Conservation (phyloP, 2,797 vertebrate species). For the Limnodromus scolopaceus region DNA sequence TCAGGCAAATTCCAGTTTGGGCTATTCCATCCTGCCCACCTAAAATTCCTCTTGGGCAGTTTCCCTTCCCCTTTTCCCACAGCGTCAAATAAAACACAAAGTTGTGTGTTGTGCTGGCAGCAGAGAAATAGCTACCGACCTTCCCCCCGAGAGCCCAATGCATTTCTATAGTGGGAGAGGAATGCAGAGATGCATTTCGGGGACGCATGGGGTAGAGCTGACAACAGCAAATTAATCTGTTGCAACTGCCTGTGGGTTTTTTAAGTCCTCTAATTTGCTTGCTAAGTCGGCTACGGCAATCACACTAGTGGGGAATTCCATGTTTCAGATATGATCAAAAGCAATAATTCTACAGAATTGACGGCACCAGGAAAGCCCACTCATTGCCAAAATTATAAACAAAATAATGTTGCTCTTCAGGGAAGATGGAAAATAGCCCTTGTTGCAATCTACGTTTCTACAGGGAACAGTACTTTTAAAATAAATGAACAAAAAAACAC, state of each 20-base stretch:
- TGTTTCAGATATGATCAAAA: neutral
- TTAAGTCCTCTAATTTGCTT: neutral
- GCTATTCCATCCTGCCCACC: neutral
- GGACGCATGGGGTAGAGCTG: neutral
- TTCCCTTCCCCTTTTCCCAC: neutral
- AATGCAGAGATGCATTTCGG: conserved; percentile 1
- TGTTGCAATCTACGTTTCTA: neutral
- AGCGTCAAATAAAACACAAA: neutral
- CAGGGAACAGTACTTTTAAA: neutral
- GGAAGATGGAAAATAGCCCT: neutral
- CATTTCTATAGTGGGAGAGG: conserved; percentile 12
- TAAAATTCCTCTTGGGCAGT: neutral
- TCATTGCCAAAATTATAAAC: neutral
- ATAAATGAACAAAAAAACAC: neutral
- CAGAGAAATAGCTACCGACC: neutral
- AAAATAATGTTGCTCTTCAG: neutral
- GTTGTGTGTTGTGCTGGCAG: neutral
- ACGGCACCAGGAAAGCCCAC: neutral
- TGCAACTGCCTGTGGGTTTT: neutral
- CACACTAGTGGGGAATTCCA: neutral
- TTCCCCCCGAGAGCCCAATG: neutral
- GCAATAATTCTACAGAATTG: neutral
- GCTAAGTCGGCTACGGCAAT: neutral
- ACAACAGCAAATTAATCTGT: neutral
- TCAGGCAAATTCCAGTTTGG: neutral